Evolutionary conservation across 92 coral and sea anemone genomes (phyloP).

Genomic region (Micromussa lordhowensis): DNA sequence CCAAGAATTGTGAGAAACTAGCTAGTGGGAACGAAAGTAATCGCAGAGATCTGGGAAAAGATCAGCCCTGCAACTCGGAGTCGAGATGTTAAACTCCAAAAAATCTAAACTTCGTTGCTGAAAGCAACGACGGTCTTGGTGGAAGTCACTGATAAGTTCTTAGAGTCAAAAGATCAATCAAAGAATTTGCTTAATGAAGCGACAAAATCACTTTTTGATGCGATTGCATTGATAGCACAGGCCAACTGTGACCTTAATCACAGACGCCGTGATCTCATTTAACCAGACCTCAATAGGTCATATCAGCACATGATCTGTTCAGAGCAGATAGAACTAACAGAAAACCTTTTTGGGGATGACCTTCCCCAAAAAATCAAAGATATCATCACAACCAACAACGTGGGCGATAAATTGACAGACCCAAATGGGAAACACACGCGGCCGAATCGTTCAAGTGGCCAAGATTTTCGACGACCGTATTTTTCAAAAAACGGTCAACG

Average conservation of each 20-base stretch:
- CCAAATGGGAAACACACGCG: conserved; percentile 10
- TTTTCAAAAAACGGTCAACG: too few relatives aligned
- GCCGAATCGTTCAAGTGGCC: conserved; percentile 20
- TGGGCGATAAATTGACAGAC: conserved; percentile 11
- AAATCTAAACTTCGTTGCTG: conserved; percentile 12
- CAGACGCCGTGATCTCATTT: neutral
- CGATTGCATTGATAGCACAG: too few relatives aligned
- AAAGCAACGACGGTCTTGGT: neutral
- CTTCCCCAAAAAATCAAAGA: too few relatives aligned
- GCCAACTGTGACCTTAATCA: conserved; percentile 19
- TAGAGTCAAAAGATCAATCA: neutral
- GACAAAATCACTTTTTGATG: conserved; percentile 9
- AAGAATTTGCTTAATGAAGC: neutral
- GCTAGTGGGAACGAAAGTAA: conserved; percentile 39
- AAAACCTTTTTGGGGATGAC: too few relatives aligned
- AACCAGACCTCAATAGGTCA: neutral
- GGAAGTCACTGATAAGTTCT: too few relatives aligned
- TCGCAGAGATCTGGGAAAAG: too few relatives aligned
- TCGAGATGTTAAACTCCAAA: too few relatives aligned
- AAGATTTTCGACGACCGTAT: too few relatives aligned
- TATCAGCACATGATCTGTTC: conserved; percentile 4
- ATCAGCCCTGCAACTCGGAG: neutral
- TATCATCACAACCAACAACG: conserved; percentile 8
- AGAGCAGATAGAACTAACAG: too few relatives aligned
- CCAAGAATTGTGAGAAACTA: conserved; percentile 54